Evolutionary conservation across 2,797 vertebrate species (phyloP).

Genomic region (Micropoecilia bifurca): DNA sequence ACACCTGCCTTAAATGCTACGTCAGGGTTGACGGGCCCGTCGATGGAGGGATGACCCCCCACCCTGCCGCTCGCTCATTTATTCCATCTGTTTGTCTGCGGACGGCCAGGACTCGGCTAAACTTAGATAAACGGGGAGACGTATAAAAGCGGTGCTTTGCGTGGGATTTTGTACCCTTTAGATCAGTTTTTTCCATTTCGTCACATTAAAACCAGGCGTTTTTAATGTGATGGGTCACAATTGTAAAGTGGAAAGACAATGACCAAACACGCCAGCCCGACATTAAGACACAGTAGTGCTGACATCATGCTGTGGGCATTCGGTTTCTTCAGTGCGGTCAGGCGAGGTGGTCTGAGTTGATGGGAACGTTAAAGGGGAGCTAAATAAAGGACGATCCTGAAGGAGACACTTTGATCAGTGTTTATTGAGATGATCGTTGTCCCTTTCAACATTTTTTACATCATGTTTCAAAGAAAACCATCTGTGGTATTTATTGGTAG

Average conservation of each 20-base stretch:
- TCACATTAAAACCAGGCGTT: not conserved
- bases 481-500: not conserved
- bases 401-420: not conserved
- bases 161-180: not conserved
- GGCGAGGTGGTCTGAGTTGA: not conserved
- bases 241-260: not conserved
- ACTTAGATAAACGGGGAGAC: not conserved
- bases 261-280: not conserved
- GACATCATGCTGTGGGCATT: not conserved
- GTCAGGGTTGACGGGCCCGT: constrained; percentile 65
- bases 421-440: not conserved
- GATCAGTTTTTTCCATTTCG: not conserved
- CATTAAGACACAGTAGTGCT: not conserved
- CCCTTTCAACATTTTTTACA: not conserved
- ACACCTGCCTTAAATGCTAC: constrained; percentile 82
- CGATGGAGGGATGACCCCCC: constrained; percentile 74
- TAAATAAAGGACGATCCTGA: not conserved
- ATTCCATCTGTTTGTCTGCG: constrained; percentile 36
- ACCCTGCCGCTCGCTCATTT: constrained; percentile 38
- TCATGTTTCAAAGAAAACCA: not conserved
- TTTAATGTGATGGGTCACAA: not conserved
- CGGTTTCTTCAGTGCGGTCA: not conserved
- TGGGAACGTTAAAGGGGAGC: not conserved
- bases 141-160: not conserved
- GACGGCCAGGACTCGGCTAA: constrained; percentile 17